Base-by-base conservation (phyloP, 2,888 invertebrate species). In the Leucophenga maculata region DNA sequence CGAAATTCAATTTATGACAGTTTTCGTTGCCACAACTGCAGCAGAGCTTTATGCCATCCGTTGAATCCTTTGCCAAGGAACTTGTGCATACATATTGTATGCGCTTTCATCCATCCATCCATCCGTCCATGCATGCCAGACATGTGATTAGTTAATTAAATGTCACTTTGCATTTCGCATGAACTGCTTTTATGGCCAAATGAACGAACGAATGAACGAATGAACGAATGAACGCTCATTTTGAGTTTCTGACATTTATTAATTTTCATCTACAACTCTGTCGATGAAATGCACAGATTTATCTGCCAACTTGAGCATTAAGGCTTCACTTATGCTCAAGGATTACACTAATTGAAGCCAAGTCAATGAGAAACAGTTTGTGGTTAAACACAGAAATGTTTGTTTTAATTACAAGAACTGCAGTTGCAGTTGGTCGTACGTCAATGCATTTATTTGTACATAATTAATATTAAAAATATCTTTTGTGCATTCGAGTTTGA, bases 131-230 rank as follows among this genome's bases (percentile, higher is more conserved):
- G 13, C 22, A 39, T 39, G 11, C 39, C 39, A 46, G 62, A 22
- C 62, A 65, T 74, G 69, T 78, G 82, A 82, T 80, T 81, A 82
- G 83, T 83, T 84, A 81, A 81, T 81, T 79, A 81, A 80, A 75
- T 72, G 74, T 75, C 74, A 71, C 72, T 73, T 74, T 77, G 74
- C 71, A 72, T 73, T 67, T 31, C 57, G 65, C 79, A 80, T 80
- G 79, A 79, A 82, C 81, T 79, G 18, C 48, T 64, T 48, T 48
- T 20, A n/a, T n/a, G n/a, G 46, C 48, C 46, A 26, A 3, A 26
- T 26, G 26, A 26, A 26, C n/a, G n/a, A n/a, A n/a, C n/a, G n/a
- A n/a, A n/a, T n/a, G n/a, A n/a, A n/a, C n/a, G n/a, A n/a, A n/a
- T n/a, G n/a, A n/a, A n/a, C n/a, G n/a, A n/a, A n/a, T n/a, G 26